Conservation (phyloP, 1,140 invertebrate species). For the Brachionus plicatilis region DNA sequence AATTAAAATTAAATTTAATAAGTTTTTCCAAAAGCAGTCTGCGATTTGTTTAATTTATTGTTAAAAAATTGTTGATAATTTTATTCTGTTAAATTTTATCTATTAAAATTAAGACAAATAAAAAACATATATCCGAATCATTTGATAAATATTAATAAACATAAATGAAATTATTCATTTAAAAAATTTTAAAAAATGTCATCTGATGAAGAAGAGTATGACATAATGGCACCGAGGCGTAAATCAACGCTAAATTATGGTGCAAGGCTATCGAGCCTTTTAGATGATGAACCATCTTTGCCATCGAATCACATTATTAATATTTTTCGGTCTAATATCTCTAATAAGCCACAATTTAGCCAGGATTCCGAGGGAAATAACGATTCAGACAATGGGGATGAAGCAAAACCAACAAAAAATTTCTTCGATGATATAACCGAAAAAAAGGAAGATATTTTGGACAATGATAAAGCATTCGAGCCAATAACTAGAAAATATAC, state of each 20-base stretch:
- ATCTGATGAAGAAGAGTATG: conserved; percentile 11
- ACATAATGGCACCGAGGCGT: not conserved
- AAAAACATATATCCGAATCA: no score
- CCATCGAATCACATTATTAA: not conserved
- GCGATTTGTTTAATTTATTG: no score
- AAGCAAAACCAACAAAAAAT: not conserved
- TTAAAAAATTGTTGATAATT: no score
- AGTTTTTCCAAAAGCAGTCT: no score
- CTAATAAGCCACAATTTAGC: not conserved
- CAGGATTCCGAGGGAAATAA: not conserved
- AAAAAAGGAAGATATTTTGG: not conserved
- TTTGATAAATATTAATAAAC: not conserved
- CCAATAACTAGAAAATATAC: not conserved
- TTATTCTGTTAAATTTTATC: not conserved
- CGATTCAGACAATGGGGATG: not conserved
- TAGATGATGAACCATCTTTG: not conserved
- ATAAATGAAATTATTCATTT: not conserved
- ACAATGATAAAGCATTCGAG: not conserved
- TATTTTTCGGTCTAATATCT: not conserved
- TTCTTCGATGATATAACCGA: not conserved
- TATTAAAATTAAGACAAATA: not conserved
- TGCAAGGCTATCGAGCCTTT: not conserved
- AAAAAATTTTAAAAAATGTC: not conserved
- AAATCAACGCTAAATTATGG: not conserved
- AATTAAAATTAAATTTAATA: no score